Conservation (phyloP, 2,888 invertebrate genomes). For the Apeira syringaria region DNA sequence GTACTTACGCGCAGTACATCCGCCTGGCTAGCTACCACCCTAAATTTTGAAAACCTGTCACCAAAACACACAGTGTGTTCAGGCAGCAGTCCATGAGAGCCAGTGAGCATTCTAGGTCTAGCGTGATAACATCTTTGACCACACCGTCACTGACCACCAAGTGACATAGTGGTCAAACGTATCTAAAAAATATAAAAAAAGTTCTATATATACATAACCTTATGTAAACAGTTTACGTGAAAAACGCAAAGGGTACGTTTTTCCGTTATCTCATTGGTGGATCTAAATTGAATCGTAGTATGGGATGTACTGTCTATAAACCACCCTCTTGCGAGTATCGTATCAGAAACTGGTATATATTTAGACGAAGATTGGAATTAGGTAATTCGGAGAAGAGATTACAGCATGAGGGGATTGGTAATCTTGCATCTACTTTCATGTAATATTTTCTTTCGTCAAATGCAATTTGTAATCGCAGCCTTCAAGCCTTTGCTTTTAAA, state of each 20-base stretch:
- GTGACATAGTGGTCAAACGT: too few species aligned
- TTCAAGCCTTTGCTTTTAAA: too few species aligned
- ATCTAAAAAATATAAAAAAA: too few species aligned
- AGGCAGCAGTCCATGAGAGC: too few species aligned
- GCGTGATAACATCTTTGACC: too few species aligned
- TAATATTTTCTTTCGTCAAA: conserved; percentile 8
- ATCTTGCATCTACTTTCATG: conserved; percentile 3
- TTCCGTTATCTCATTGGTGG: conserved; percentile 59
- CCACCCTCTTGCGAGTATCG: conserved; percentile 37
- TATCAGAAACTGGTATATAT: conserved; percentile 14
- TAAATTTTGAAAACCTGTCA: too few species aligned
- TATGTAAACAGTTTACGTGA: conserved; percentile 16
- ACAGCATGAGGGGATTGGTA: neutral
- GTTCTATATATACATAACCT: neutral
- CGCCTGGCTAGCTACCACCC: too few species aligned
- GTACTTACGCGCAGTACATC: too few species aligned
- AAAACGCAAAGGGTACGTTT: conserved; percentile 40
- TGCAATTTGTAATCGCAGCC: neutral
- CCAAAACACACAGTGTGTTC: too few species aligned
- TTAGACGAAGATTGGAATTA: conserved; percentile 9
- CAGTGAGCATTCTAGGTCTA: too few species aligned
- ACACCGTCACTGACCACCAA: too few species aligned
- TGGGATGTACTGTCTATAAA: conserved; percentile 68
- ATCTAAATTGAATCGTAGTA: conserved; percentile 78
- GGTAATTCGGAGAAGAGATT: conserved; percentile 8